A percentile compares a stretch with the other conserved stretches of the same genome.
These are phyloP conservation scores for Pan paniscus DNA, from an alignment of 2,113 vertebrate genomes.

Conservation along the genomic window DNA sequence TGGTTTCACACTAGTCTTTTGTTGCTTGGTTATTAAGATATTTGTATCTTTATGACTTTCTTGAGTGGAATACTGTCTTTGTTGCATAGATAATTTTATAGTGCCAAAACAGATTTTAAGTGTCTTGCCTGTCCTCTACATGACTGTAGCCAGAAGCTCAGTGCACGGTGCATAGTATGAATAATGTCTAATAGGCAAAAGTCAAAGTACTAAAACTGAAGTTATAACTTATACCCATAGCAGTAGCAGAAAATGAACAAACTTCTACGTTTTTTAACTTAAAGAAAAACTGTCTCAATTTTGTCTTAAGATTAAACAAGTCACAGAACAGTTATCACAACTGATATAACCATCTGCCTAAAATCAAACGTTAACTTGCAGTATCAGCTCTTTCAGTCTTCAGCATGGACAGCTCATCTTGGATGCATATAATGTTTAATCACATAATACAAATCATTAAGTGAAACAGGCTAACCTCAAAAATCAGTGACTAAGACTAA, in stretches of 20 bases:
- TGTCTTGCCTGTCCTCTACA: conserved; percentile 76
- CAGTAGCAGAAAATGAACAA: conserved; percentile 68
- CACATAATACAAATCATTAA: conserved; percentile 3
- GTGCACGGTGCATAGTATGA: conserved; percentile 69
- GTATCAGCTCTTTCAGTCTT: conserved; percentile 42
- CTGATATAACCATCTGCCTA: conserved; percentile 46
- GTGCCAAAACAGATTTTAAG: conserved; percentile 79
- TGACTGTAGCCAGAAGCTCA: conserved; percentile 79
- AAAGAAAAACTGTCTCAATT: conserved; percentile 59
- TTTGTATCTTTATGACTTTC: conserved; percentile 83
- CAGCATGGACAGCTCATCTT: background rate
- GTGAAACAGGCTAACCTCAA: conserved; percentile 61
- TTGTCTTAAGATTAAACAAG: conserved; percentile 72
- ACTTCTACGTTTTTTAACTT: background rate
- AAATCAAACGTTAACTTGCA: conserved; percentile 42
- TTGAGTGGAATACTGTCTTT: conserved; percentile 80
- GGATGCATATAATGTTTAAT: conserved; percentile 34
- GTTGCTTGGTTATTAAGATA: conserved; percentile 81
- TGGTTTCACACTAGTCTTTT: conserved; percentile 82
- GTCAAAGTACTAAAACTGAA: conserved; percentile 70
- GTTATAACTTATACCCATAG: conserved; percentile 57
- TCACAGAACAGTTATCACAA: conserved; percentile 52
- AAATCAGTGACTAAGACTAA: conserved; percentile 54
- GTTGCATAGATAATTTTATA: conserved; percentile 80
- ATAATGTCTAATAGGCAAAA: conserved; percentile 77